Evolutionary conservation across 2,888 invertebrate species (phyloP).

Genomic region (Erannis defoliaria): DNA sequence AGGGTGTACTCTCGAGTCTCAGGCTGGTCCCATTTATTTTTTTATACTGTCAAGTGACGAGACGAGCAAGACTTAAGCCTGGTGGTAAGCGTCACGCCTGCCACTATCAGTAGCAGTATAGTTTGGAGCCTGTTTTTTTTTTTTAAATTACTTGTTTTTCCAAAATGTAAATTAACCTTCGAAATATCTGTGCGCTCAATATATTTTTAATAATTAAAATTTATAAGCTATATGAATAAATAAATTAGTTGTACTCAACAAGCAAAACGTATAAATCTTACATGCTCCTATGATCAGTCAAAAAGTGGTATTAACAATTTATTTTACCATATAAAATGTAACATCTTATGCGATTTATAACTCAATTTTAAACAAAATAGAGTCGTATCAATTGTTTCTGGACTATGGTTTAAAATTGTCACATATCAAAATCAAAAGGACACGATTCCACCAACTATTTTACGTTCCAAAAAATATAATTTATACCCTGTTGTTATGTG

Average conservation of each 20-base stretch:
- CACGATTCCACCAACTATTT: not conserved
- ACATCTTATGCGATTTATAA: not conserved
- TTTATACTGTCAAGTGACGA: too few relatives aligned
- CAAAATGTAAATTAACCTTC: too few relatives aligned
- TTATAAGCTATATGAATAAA: not conserved
- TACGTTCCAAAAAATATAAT: not conserved
- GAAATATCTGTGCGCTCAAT: too few relatives aligned
- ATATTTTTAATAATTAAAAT: too few relatives aligned
- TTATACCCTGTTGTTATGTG: not conserved
- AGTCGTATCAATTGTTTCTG: not conserved
- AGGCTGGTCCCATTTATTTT: too few relatives aligned
- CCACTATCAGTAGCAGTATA: too few relatives aligned
- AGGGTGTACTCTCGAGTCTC: too few relatives aligned
- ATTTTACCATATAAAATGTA: not conserved
- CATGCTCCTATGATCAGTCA: slow-evolving; percentile 27
- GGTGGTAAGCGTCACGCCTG: too few relatives aligned
- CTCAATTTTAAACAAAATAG: not conserved
- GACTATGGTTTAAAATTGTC: slow-evolving; percentile 8
- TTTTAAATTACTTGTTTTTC: too few relatives aligned
- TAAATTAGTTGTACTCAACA: not conserved
- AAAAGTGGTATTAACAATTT: slow-evolving; percentile 8
- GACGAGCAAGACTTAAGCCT: too few relatives aligned
- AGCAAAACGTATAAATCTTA: slow-evolving; percentile 20
- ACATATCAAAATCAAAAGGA: slow-evolving; percentile 28
- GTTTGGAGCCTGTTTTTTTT: too few relatives aligned